Percentiles rank a stretch among this genome's conserved stretches.
phyloP scores from a whole-genome alignment of 2,888 invertebrate genomes.

The Blastobasis lacticolella region DNA sequence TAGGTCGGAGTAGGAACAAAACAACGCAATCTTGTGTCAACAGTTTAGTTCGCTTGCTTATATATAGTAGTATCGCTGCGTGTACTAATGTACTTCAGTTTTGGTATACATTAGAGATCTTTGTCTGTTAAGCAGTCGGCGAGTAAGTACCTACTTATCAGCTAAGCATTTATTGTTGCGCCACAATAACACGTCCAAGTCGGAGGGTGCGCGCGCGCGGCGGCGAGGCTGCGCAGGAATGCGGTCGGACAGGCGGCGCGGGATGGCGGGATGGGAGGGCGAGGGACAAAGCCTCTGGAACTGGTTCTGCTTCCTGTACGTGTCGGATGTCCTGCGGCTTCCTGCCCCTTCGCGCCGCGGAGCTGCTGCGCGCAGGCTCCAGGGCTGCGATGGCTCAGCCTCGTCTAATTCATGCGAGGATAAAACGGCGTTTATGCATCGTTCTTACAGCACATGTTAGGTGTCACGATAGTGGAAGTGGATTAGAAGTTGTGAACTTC shows the following conservation, averaged over 20 bases:
- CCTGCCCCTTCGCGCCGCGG: slow-evolving; percentile 57
- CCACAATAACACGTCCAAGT: not conserved
- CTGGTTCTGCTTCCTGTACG: slow-evolving; percentile 74
- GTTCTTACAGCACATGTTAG: too few relatives aligned
- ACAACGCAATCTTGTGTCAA: not conserved
- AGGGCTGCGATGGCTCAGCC: not conserved
- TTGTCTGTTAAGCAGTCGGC: too few relatives aligned
- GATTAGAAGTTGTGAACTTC: too few relatives aligned
- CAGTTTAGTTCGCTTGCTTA: too few relatives aligned
- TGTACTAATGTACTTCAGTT: too few relatives aligned
- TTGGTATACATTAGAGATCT: too few relatives aligned
- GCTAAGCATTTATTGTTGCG: too few relatives aligned
- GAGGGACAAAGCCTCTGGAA: slow-evolving; percentile 68
- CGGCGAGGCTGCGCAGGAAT: slow-evolving; percentile 57
- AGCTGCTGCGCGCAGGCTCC: slow-evolving; percentile 33
- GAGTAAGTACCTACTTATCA: too few relatives aligned
- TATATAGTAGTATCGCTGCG: too few relatives aligned
- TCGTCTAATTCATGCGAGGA: too few relatives aligned
- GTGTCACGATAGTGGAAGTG: too few relatives aligned
- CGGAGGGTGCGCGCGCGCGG: slow-evolving; percentile 50
- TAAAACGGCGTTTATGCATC: too few relatives aligned
- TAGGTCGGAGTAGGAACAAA: not conserved
- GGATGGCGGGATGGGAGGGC: slow-evolving; percentile 40
- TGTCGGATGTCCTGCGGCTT: slow-evolving; percentile 76
- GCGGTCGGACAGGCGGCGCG: slow-evolving; percentile 47